Evolutionary conservation across 2,888 invertebrate species (phyloP), one percentile per base, ranked within the genome.

Genomic region (Euzophera pinguis): DNA sequence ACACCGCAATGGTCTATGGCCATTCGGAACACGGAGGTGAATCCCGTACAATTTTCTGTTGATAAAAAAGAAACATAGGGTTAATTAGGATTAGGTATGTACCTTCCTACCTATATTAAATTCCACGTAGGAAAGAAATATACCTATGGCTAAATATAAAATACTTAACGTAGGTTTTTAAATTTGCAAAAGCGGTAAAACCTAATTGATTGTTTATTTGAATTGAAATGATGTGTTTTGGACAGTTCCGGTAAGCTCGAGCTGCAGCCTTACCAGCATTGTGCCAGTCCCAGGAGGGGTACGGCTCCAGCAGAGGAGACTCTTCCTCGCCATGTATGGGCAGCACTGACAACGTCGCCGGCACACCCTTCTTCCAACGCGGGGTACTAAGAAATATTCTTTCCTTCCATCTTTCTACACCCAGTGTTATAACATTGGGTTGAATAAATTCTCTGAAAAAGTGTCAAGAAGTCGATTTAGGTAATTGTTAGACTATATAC

Each of bases 1-100:
- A 95, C 91, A 49, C 94, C 93, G 65, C 96, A 96, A 43, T 92
- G 92, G 75, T 96, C 96, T 0, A 95, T 92, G 66, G 92, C 92
- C 70, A 95, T 91, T n/a, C 96, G 92, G 73, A 95, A 96, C 1
- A 96, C 93, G 0, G 96, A 96, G 0, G 95, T 94, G 52, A 96
- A 85, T 37, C 94, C 93, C 16, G 81, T 82, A 61, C 90, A 90
- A 61, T 88, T 92, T 50, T 29, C 90, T 89, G 76, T 50, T 64
- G 68, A 61, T 58, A 56, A 43, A 62, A 39, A 39, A 10, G 8
- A 32, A n/a, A n/a, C n/a, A n/a, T n/a, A n/a, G n/a, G n/a, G n/a
- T n/a, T n/a, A n/a, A n/a, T n/a, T n/a, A n/a, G n/a, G n/a, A n/a
- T n/a, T n/a, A n/a, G n/a, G n/a, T n/a, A n/a, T n/a, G n/a, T n/a